Evolutionary conservation across 2,113 vertebrate species (phyloP), one percentile per base, ranked within the genome.

Genomic region (Amblyopsis rosae): DNA sequence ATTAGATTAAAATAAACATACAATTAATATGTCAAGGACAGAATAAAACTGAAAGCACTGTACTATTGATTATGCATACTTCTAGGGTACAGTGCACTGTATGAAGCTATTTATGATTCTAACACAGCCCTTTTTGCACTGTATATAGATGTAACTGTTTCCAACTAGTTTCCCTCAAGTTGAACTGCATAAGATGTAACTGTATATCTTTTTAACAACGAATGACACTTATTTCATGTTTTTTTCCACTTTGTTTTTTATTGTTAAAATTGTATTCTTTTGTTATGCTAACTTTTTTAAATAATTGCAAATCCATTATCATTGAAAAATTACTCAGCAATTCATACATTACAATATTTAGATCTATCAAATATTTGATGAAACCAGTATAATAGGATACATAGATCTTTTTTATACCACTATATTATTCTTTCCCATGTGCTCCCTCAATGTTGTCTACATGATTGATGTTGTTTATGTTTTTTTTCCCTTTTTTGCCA

Each of bases 101-200:
- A 80, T 80, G 74, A 85, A 83, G 82, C 84, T 86, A 89, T 91
- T 90, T 90, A 88, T 89, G 84, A 87, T 82, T 76, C 86, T 81
- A 56, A 86, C 83, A 75, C 86, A 83, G 87, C 87, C 89, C 89
- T 89, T 90, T 87, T 82, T 87, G 78, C 82, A 89, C 78, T 91
- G 87, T 89, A 89, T 82, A 88, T 90, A 90, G 82, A 70, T 77
- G 72, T 80, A 68, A 59, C 78, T 84, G 68, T 79, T 17, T 78
- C 68, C 70, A 67, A 56, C 75, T 65, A 69, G 70, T 66, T 72
- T 62, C 56, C 75, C 51, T 80, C 26, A 26, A 56, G 61, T 76
- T 80, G 67, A 83, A 79, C 66, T 87, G 75, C 63, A 77, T 82
- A 81, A 63, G 63, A 67, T 86, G 46, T 82, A 80, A 84, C 77